phyloP scores from a whole-genome alignment of 2,888 invertebrate genomes.

The Tenthredo amoena region DNA sequence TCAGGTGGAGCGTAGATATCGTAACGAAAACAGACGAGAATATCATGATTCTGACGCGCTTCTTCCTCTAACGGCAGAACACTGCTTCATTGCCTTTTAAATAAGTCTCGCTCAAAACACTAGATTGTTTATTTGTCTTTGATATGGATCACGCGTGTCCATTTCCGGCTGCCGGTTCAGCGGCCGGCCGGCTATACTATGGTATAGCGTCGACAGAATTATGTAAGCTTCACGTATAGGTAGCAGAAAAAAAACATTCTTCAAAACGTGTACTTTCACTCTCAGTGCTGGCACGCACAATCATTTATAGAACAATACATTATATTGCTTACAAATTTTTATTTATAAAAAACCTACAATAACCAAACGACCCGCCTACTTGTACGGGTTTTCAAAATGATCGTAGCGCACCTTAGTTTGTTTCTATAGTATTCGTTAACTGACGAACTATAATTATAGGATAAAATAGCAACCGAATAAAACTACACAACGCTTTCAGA shows the following conservation, averaged over 20 bases:
- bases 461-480: background rate
- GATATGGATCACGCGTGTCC: slow-evolving; percentile 30
- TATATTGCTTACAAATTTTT: background rate
- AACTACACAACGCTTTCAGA: background rate
- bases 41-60: background rate
- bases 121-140: slow-evolving; percentile 23
- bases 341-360: background rate
- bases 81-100: background rate
- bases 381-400: background rate
- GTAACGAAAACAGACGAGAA: background rate
- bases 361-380: background rate
- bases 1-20: slow-evolving; percentile 33
- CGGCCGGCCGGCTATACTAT: slow-evolving; percentile 21
- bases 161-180: slow-evolving; percentile 35
- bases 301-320: background rate
- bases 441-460: background rate
- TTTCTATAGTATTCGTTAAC: too few species aligned
- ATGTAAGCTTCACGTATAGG: background rate
- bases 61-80: background rate
- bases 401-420: background rate
- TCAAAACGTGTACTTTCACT: background rate
- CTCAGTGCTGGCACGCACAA: background rate
- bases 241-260: background rate
- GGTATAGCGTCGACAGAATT: background rate
- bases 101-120: background rate